phyloP scores from a whole-genome alignment of 2,888 invertebrate genomes.

The Cataglyphis livida region DNA sequence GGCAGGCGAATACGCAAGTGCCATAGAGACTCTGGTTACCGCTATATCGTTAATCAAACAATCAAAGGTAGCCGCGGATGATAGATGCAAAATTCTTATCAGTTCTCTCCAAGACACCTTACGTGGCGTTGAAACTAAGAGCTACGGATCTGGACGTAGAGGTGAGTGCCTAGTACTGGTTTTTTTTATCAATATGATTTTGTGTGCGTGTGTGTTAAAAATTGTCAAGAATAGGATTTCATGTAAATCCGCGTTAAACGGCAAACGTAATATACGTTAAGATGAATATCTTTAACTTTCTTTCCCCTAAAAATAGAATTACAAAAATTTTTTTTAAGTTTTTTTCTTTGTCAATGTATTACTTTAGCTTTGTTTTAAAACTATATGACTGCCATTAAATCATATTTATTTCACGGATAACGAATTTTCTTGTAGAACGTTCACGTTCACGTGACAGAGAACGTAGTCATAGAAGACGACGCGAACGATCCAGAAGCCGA shows the following conservation, averaged over 20 bases:
- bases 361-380: not conserved
- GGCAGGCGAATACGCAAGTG: constrained; percentile 98
- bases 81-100: constrained; percentile 98
- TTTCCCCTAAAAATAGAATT: not conserved
- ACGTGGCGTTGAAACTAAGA: constrained; percentile 98
- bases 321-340: not conserved
- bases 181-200: not conserved
- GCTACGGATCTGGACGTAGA: constrained; percentile 92
- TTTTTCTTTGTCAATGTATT: not conserved
- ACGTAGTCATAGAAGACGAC: constrained; percentile 88
- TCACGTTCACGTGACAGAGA: constrained; percentile 87
- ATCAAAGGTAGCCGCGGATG: constrained; percentile 97
- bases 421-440: constrained; percentile 82
- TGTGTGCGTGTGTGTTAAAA: too few species aligned
- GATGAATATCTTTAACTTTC: not conserved
- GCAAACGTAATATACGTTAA: not conserved
- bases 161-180: constrained; percentile 83
- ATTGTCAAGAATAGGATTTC: not conserved
- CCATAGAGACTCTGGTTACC: constrained; percentile 99
- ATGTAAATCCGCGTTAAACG: not conserved
- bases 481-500: constrained; percentile 91
- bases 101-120: constrained; percentile 98
- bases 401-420: not conserved
- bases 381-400: not conserved
- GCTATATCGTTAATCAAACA: constrained; percentile 99